Base-by-base conservation (phyloP, 1,140 invertebrate genomes). In the Tetragonula clypearis region DNA sequence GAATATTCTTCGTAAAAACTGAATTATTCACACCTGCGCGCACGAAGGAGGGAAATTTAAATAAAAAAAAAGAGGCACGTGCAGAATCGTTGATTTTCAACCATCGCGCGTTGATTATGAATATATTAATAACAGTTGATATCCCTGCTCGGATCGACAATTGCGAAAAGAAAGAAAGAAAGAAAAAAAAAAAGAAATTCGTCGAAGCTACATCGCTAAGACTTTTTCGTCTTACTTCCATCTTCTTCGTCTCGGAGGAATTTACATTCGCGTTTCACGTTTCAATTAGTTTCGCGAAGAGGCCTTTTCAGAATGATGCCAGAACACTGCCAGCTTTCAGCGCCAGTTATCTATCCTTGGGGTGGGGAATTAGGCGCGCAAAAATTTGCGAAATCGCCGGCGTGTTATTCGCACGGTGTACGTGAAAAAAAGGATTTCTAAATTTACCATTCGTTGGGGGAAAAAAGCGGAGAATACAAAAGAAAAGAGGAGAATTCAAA, bases 1-100 rank as follows among this genome's bases (percentile, higher is more conserved):
- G 1, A 30, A 30, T 30, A 30, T 88, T 82, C 26, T 65, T 17
- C 30, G 65, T 60, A 71, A 88, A 89, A 88, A 87, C n/a, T 41
- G 41, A 6, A 41, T 41, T 41, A 41, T 41, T 41, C 6, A 41
- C 30, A 41, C 41, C 6, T 41, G 41, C 4, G 6, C 41, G 5
- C 41, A 41, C 8, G 8, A 41, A 41, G 41, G 5, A 3, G 5
- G 6, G 6, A 41, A 41, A 41, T 5, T 41, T 41, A 41, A 41
- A 41, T 41, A 41, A 41, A 41, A 41, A 41, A 41, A 41, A 41
- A 41, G 1, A 30, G 41, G 6, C 41, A 41, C 41, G 41, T 41
- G 41, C 0, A 6, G 4, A 41, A 41, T 41, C 41, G 41, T 41
- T 0, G 8, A 41, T 41, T 41, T 41, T 41, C 0, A 41, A 41